phyloP scores from a whole-genome alignment of 2,113 vertebrate genomes.

The Sinocyclocheilus maitianheensis region DNA sequence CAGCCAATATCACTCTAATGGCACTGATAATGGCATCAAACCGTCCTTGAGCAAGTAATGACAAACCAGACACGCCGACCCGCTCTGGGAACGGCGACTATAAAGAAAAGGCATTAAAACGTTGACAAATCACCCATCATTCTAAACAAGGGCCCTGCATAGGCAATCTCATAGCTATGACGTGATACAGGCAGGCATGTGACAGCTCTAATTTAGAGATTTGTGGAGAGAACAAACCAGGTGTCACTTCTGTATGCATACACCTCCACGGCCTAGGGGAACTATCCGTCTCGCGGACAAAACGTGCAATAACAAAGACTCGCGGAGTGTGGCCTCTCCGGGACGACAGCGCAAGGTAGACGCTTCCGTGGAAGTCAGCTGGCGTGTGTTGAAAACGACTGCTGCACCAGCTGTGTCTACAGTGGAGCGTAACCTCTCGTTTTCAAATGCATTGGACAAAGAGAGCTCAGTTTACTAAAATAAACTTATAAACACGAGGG shows the following conservation, averaged over 20 bases:
- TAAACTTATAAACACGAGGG: not conserved
- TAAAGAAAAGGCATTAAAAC: slow-evolving; percentile 48
- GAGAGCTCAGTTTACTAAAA: slow-evolving; percentile 6
- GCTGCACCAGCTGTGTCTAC: slow-evolving; percentile 28
- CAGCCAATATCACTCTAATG: slow-evolving; percentile 24
- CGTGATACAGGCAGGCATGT: slow-evolving; percentile 36
- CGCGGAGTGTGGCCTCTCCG: not conserved
- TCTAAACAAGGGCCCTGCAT: slow-evolving; percentile 30
- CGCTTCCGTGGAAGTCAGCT: not conserved
- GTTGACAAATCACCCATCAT: slow-evolving; percentile 42
- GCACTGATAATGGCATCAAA: slow-evolving; percentile 30
- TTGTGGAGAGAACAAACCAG: slow-evolving; percentile 41
- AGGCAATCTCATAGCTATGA: slow-evolving; percentile 25
- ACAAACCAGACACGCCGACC: slow-evolving; percentile 1
- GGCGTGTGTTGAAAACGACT: slow-evolving; percentile 23
- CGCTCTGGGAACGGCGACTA: slow-evolving; percentile 19
- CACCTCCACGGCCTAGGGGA: slow-evolving; percentile 21
- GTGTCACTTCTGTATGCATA: slow-evolving; percentile 23
- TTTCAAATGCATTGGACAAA: slow-evolving; percentile 11
- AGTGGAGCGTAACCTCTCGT: not conserved
- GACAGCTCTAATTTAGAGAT: slow-evolving; percentile 38
- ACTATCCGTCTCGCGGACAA: slow-evolving; percentile 12
- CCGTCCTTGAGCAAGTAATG: slow-evolving; percentile 37
- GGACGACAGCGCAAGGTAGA: not conserved
- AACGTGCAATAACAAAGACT: slow-evolving; percentile 12